Conservation (phyloP, 2,888 invertebrate genomes). For the Leistus spinibarbis region DNA sequence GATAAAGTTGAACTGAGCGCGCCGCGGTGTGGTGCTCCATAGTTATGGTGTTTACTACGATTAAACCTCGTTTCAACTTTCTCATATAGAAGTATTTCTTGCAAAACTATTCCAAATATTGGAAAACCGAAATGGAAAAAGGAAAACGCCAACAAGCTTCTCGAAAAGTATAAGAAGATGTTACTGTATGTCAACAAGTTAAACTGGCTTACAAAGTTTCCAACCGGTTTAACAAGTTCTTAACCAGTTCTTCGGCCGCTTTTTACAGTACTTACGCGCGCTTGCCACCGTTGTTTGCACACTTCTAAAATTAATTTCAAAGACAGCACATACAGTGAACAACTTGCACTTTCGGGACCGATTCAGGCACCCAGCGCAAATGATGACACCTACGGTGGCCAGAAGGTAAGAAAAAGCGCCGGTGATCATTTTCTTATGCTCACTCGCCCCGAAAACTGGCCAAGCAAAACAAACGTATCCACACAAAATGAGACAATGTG, state of each 20-base stretch:
- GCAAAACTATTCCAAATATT: conserved; percentile 20
- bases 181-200: conserved; percentile 37
- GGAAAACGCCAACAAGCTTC: conserved; percentile 10
- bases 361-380: background rate
- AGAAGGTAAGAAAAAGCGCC: background rate
- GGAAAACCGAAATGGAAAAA: background rate
- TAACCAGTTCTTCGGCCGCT: conserved; percentile 33
- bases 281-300: conserved; percentile 29
- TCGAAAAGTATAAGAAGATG: conserved; percentile 27
- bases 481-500: background rate
- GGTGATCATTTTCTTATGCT: background rate
- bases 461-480: background rate
- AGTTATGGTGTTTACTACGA: background rate
- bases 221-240: conserved; percentile 38
- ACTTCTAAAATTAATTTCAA: conserved; percentile 34
- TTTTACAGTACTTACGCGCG: conserved; percentile 35
- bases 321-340: conserved; percentile 9
- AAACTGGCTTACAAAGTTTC: conserved; percentile 37
- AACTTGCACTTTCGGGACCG: conserved; percentile 7
- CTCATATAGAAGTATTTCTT: conserved; percentile 17
- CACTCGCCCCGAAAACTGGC: background rate
- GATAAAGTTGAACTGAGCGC: background rate
- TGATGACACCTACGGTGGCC: background rate
- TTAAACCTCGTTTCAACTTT: conserved; percentile 15
- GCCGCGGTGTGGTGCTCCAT: background rate